Conservation (phyloP, 2,888 invertebrate species). For the Agrochola macilenta region DNA sequence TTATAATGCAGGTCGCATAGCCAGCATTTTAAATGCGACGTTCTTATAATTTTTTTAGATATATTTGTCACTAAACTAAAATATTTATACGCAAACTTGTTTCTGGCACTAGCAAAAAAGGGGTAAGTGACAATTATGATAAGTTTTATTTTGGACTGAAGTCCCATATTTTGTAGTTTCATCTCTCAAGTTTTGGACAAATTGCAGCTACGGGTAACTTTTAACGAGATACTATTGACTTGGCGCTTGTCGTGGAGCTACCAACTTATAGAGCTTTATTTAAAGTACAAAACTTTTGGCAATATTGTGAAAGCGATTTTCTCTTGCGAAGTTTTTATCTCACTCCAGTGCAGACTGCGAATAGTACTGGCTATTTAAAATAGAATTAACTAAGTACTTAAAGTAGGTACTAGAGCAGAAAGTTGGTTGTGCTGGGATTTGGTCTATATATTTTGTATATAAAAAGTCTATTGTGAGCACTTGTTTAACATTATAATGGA, state of each 20-base stretch:
- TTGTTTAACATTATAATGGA: neutral
- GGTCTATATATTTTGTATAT: conserved; percentile 1
- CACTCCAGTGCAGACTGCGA: conserved; percentile 54
- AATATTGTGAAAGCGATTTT: conserved; percentile 73
- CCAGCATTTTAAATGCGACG: conserved; percentile 1
- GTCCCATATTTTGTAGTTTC: conserved; percentile 51
- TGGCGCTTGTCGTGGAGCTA: conserved; percentile 75
- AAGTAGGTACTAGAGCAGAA: conserved; percentile 29
- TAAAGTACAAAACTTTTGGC: conserved; percentile 76
- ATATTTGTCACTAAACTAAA: neutral
- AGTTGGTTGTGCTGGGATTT: conserved; percentile 25
- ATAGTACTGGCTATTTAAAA: conserved; percentile 64
- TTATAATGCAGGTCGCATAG: neutral
- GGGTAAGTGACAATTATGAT: conserved; percentile 7
- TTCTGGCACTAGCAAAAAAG: neutral
- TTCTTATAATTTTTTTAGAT: neutral
- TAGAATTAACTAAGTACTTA: conserved; percentile 62
- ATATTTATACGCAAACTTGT: too few species aligned
- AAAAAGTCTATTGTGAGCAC: neutral
- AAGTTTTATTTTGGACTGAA: conserved; percentile 36
- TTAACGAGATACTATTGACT: conserved; percentile 85
- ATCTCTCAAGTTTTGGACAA: conserved; percentile 71
- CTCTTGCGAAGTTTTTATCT: conserved; percentile 66
- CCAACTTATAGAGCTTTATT: conserved; percentile 81
- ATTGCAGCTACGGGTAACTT: conserved; percentile 75